Conservation (phyloP, 2,797 vertebrate genomes). For the Morelia viridis region DNA sequence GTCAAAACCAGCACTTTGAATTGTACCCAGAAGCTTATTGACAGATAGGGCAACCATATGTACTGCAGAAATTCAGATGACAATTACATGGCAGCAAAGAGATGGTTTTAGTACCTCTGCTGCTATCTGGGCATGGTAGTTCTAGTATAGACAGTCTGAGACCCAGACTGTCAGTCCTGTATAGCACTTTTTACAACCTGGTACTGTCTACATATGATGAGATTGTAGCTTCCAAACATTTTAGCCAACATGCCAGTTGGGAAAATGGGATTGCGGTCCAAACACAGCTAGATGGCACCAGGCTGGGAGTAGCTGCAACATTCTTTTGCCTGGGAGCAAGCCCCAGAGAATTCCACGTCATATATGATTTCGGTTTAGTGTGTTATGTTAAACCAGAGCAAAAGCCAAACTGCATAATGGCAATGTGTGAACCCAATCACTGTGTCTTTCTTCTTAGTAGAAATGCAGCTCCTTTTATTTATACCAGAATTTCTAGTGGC, state of each 20-base stretch:
- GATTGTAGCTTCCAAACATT: neutral
- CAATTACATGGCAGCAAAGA: neutral
- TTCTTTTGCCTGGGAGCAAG: neutral
- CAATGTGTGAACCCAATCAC: neutral
- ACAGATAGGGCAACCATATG: neutral
- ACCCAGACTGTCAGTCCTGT: neutral
- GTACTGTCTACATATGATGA: neutral
- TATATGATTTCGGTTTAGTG: neutral
- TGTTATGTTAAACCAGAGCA: neutral
- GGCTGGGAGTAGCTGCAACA: neutral
- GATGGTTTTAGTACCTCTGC: neutral
- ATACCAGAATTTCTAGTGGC: neutral
- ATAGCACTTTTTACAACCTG: neutral
- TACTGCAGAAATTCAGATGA: neutral
- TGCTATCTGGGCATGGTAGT: neutral
- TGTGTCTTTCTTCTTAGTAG: neutral
- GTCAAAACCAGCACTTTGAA: neutral
- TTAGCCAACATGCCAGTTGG: neutral
- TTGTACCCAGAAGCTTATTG: neutral
- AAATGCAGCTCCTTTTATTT: neutral
- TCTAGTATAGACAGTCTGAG: neutral
- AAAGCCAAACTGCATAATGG: neutral
- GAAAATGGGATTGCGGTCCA: neutral
- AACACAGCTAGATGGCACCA: neutral
- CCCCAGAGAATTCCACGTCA: neutral